phyloP scores from a whole-genome alignment of 2,113 vertebrate species.

The Crotalus horridus region DNA sequence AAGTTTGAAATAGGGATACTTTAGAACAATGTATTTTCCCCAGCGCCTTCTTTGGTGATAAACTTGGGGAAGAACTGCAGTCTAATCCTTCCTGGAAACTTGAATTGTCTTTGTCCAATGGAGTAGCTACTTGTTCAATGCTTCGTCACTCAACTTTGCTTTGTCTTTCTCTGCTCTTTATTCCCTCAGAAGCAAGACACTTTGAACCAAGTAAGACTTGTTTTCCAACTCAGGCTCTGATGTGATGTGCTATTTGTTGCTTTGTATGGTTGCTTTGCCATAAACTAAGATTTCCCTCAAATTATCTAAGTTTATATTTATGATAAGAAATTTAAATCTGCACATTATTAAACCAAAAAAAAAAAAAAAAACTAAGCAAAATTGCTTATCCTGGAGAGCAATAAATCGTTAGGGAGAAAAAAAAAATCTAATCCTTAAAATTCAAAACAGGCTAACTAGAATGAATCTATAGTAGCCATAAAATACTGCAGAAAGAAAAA shows the following conservation, averaged over 20 bases:
- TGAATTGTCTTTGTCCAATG: background rate
- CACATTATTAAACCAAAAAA: background rate
- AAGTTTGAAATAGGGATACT: background rate
- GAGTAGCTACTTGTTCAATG: background rate
- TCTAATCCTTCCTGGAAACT: background rate
- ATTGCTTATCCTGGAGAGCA: background rate
- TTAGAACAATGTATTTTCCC: background rate
- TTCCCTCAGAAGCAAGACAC: conserved; percentile 79
- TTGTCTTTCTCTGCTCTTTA: conserved; percentile 29
- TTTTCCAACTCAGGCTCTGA: conserved; percentile 51
- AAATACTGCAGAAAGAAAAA: background rate
- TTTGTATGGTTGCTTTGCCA: conserved; percentile 25
- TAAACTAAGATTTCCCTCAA: background rate
- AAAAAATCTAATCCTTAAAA: background rate
- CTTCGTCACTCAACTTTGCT: conserved; percentile 20
- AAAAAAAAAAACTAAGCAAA: background rate
- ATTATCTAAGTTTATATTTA: background rate
- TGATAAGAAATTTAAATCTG: background rate
- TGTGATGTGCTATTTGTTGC: conserved; percentile 33
- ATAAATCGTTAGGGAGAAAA: background rate
- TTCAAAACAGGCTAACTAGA: background rate
- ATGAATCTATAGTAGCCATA: background rate
- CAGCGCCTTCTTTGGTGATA: background rate
- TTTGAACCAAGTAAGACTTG: conserved; percentile 78
- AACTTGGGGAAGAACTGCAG: background rate